Base-by-base conservation (phyloP, 1,140 invertebrate genomes). In the Coelopa frigida region DNA sequence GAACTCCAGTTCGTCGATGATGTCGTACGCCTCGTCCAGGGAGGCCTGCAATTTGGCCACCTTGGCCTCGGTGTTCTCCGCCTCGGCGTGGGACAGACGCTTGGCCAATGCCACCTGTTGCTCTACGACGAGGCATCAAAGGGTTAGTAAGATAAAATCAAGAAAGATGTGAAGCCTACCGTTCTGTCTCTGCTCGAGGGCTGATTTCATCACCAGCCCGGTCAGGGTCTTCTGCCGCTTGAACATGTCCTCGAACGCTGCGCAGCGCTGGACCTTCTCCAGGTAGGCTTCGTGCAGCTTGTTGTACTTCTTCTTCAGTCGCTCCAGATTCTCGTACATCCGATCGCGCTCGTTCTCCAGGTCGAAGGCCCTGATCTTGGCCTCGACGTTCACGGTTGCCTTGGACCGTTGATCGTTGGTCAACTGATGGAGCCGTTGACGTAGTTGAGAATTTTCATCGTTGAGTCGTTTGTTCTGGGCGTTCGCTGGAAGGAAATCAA, bases 1-100 rank as follows among this genome's bases (percentile, higher is more conserved):
- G 43, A 67, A 67, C 35, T 67, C 63, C 55, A 67, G 61, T 54
- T 58, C 63, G 45, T 67, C 63, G 22, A 67, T 67, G 15, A 67
- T 67, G 26, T 67, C 63, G 10, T 64, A 63, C 5, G 63, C 59
- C 37, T 67, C 60, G 41, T 61, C 59, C n/a, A 67, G 17, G 1
- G 57, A 55, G 20, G 26, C 40, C 39, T 67, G 55, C 5, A 67
- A 31, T 46, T 61, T 66, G 11, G 53, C 46, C 22, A 67, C 36
- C 31, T 67, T 50, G 6, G 44, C 36, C 22, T 54, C 47, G n/a
- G 61, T 45, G 5, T 57, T 24, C 22, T 54, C 49, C 26, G 58
- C n/a, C 11, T 33, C 24, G 21, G 15, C 7, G 6, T 33, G 32
- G 32, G 6, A 33, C 18, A 5, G 6, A n/a, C 27, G 15, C 10